Conservation (phyloP, 2,797 vertebrate genomes). For the Champsocephalus esox region DNA sequence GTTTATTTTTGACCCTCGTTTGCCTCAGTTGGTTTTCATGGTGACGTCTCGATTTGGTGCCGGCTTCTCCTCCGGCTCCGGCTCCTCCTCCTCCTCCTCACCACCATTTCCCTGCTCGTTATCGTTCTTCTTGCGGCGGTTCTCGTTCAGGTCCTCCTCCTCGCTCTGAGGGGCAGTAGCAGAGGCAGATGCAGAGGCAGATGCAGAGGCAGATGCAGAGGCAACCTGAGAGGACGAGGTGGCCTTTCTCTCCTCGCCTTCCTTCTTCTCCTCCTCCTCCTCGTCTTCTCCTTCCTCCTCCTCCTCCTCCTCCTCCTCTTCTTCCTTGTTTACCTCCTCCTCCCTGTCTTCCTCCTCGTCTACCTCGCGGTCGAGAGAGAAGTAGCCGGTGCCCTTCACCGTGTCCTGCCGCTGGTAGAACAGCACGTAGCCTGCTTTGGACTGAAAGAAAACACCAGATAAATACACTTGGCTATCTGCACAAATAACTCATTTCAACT, state of each 20-base stretch:
- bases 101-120: slow-evolving; percentile 87
- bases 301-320: slow-evolving; percentile 76
- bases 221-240: slow-evolving; percentile 84
- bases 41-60: slow-evolving; percentile 90
- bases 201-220: slow-evolving; percentile 15
- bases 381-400: slow-evolving; percentile 96
- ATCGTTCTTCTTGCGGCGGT: slow-evolving; percentile 85
- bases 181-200: slow-evolving; percentile 63
- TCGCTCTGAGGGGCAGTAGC: slow-evolving; percentile 84
- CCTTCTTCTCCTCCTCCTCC: slow-evolving; percentile 52
- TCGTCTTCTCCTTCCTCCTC: slow-evolving; percentile 82
- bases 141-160: slow-evolving; percentile 94
- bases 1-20: slow-evolving; percentile 24
- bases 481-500: neutral
- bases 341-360: slow-evolving; percentile 83
- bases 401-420: slow-evolving; percentile 99
- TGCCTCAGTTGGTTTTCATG: slow-evolving; percentile 95
- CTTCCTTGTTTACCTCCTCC: slow-evolving; percentile 34
- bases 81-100: slow-evolving; percentile 86
- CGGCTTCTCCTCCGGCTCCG: slow-evolving; percentile 48
- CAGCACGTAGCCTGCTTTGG: slow-evolving; percentile 97
- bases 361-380: slow-evolving; percentile 92
- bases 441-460: slow-evolving; percentile 77
- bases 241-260: slow-evolving; percentile 50
- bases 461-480: neutral